Percentiles rank a stretch among this genome's conserved stretches.
Conservation (phyloP, 2,113 vertebrate genomes). For the Ptilorrhoa leucosticta region DNA sequence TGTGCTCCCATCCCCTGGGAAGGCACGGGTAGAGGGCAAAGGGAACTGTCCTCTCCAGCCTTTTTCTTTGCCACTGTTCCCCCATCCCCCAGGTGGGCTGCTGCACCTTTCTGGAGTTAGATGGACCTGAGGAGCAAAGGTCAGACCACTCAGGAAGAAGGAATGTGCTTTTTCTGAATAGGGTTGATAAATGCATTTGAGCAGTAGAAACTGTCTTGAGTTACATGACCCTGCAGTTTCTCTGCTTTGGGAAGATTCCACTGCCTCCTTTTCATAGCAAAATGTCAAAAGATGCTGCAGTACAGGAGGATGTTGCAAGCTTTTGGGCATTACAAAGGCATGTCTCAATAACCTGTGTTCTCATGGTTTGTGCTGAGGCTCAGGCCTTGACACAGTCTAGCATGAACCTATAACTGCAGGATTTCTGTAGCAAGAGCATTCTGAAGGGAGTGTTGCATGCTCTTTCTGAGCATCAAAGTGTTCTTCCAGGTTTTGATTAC, state of each 20-base stretch:
- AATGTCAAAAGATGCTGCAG: neutral
- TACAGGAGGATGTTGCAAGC: neutral
- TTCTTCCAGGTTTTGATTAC: neutral
- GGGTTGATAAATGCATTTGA: neutral
- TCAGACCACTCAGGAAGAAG: neutral
- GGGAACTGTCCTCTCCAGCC: neutral
- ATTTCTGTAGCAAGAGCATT: neutral
- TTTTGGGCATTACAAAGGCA: neutral
- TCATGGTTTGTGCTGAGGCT: neutral
- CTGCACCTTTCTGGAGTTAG: neutral
- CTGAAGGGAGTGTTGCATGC: neutral
- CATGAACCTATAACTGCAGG: neutral
- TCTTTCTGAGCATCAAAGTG: neutral
- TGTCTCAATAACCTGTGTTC: neutral
- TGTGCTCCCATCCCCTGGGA: neutral
- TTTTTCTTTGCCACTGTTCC: neutral
- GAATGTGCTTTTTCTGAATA: neutral
- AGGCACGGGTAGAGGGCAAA: neutral
- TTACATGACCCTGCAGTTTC: neutral
- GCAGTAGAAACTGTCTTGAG: neutral
- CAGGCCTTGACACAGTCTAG: neutral
- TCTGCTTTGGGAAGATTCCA: neutral
- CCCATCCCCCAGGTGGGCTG: neutral
- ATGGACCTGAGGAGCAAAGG: neutral
- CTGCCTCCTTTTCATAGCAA: neutral